Percentiles rank a stretch among this genome's conserved stretches.
phyloP scores from a whole-genome alignment of 2,888 invertebrate species.

The Folsomia candida region DNA sequence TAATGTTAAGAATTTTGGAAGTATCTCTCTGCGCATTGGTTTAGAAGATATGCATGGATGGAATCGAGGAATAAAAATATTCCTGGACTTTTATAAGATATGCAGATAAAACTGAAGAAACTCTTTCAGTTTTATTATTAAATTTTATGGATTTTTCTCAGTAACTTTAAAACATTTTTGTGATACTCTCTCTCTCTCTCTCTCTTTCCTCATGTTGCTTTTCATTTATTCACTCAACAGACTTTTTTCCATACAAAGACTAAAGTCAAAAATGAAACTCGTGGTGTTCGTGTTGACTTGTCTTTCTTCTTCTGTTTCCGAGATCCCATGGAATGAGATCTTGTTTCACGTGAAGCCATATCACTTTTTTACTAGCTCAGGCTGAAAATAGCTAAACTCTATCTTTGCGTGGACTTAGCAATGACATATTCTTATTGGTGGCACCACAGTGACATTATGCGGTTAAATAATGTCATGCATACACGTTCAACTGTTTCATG shows the following conservation, averaged over 20 bases:
- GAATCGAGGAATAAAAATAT: constrained; percentile 27
- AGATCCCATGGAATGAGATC: neutral
- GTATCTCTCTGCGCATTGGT: constrained; percentile 35
- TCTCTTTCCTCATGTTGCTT: neutral
- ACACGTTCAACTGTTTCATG: too few relatives aligned
- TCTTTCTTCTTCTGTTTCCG: neutral
- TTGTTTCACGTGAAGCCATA: neutral
- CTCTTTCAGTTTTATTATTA: constrained; percentile 42
- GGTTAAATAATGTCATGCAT: too few relatives aligned
- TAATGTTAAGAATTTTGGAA: constrained; percentile 45
- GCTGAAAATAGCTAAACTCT: neutral
- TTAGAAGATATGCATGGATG: constrained; percentile 32
- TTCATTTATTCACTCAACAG: neutral
- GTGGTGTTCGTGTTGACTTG: neutral
- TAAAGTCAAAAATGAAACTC: neutral
- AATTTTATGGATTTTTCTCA: constrained; percentile 42
- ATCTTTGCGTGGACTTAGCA: too few relatives aligned
- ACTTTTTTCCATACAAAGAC: neutral
- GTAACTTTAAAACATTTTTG: constrained; percentile 33
- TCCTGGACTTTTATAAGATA: constrained; percentile 33
- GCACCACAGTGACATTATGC: too few relatives aligned
- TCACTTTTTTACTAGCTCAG: too few relatives aligned
- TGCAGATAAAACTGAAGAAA: constrained; percentile 40
- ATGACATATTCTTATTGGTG: too few relatives aligned
- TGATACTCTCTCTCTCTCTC: constrained; percentile 30